Conservation (phyloP, 2,888 invertebrate genomes). For the Copidosoma aretas region DNA sequence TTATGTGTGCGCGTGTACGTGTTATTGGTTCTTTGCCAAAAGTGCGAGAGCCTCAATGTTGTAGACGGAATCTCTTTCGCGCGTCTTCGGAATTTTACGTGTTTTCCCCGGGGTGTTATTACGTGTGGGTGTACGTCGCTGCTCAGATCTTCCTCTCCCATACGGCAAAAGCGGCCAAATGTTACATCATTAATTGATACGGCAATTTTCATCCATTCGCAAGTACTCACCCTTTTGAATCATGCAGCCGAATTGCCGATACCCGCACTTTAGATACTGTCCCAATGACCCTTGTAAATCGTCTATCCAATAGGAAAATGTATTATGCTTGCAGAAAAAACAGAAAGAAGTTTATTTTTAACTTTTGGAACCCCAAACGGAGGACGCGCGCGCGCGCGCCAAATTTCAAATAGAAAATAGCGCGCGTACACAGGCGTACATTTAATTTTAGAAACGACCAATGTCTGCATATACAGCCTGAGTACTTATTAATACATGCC, state of each 20-base stretch:
- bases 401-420: background rate
- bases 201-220: too few relatives aligned
- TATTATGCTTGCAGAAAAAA: background rate
- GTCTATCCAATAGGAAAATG: too few relatives aligned
- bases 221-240: too few relatives aligned
- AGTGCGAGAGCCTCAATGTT: background rate
- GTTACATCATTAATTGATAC: too few relatives aligned
- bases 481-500: too few relatives aligned
- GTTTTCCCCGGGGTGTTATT: slow-evolving; percentile 34
- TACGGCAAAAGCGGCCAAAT: too few relatives aligned
- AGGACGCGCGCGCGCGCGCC: background rate
- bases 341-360: background rate
- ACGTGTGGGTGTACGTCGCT: too few relatives aligned
- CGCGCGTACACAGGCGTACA: background rate
- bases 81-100: slow-evolving; percentile 11
- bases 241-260: too few relatives aligned
- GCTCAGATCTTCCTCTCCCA: too few relatives aligned
- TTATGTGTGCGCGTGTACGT: slow-evolving; percentile 38
- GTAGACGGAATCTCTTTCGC: background rate
- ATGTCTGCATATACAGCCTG: too few relatives aligned
- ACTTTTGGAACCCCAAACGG: background rate
- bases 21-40: slow-evolving; percentile 52
- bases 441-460: background rate
- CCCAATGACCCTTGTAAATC: too few relatives aligned
- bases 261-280: too few relatives aligned